A percentile compares a stretch with the other conserved stretches of the same genome.
Evolutionary conservation across 1,140 invertebrate genomes (phyloP).

Genomic region (Papilio machaon): DNA sequence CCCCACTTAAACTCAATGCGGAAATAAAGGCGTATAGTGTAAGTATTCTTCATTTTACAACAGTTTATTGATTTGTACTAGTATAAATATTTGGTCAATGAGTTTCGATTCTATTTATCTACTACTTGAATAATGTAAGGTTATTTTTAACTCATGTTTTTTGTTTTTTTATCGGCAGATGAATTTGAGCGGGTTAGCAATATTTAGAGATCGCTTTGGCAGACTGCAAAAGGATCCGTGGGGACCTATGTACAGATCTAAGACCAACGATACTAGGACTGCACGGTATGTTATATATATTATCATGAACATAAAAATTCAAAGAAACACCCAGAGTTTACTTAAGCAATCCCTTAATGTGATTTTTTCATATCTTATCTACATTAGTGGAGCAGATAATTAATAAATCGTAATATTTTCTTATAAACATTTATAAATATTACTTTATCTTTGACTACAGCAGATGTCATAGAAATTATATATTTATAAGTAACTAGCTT

Average conservation of each 20-base stretch:
- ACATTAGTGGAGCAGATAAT: too few species aligned
- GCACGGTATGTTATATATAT: slow-evolving; percentile 50
- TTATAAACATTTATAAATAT: too few species aligned
- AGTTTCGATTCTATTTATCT: not conserved
- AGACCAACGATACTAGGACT: slow-evolving; percentile 63
- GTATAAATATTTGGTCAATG: not conserved
- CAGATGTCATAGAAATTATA: too few species aligned
- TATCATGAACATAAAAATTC: too few species aligned
- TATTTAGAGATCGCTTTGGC: slow-evolving; percentile 62
- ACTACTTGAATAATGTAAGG: too few species aligned
- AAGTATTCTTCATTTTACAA: slow-evolving; percentile 51
- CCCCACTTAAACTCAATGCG: slow-evolving; percentile 88
- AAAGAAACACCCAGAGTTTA: too few species aligned
- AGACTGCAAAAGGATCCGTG: slow-evolving; percentile 56
- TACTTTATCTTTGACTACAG: too few species aligned
- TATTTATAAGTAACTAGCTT: too few species aligned
- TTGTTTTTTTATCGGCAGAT: slow-evolving; percentile 53
- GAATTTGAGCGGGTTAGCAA: slow-evolving; percentile 69
- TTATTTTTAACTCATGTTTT: not conserved
- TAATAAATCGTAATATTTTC: too few species aligned
- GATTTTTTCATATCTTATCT: too few species aligned
- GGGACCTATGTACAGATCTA: slow-evolving; percentile 68
- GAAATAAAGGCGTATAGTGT: slow-evolving; percentile 88
- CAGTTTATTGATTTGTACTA: not conserved
- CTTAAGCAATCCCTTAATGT: too few species aligned